Percentiles rank a stretch among this genome's conserved stretches.
Evolutionary conservation across 2,888 invertebrate genomes (phyloP).

Genomic region (Antitype chi): DNA sequence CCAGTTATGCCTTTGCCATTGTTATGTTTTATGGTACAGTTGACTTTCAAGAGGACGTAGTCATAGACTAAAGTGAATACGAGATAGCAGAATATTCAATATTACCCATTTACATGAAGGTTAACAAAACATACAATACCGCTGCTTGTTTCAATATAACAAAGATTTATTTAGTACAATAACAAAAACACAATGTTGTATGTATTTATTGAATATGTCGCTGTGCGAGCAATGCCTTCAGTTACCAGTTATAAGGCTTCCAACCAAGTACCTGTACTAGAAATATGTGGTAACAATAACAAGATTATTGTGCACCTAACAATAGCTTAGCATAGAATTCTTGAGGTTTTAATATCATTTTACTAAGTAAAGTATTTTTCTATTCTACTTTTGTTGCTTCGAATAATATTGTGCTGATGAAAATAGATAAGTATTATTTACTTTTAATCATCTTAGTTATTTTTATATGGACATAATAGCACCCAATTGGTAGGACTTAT

Average conservation of each 20-base stretch:
- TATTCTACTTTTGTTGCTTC: no score
- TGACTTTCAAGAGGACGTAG: not conserved
- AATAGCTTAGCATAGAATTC: slow-evolving; percentile 4
- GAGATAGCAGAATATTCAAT: not conserved
- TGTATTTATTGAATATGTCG: slow-evolving; percentile 7
- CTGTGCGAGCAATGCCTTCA: not conserved
- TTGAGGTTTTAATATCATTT: slow-evolving; percentile 12
- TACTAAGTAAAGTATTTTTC: not conserved
- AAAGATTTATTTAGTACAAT: slow-evolving; percentile 25
- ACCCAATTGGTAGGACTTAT: not conserved
- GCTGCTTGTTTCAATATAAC: slow-evolving; percentile 27
- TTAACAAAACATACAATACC: slow-evolving; percentile 13
- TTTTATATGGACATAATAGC: not conserved
- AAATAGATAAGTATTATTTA: not conserved
- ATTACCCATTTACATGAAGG: slow-evolving; percentile 3
- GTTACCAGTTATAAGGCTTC: slow-evolving; percentile 35
- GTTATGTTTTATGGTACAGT: not conserved
- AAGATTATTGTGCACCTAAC: slow-evolving; percentile 23
- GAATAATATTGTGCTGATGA: not conserved
- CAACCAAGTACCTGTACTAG: not conserved
- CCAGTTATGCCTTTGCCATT: not conserved
- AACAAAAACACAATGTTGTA: slow-evolving; percentile 9
- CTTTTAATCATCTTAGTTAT: not conserved
- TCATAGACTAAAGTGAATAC: not conserved
- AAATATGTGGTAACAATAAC: slow-evolving; percentile 28